Evolutionary conservation across 2,797 vertebrate genomes (phyloP).

Genomic region (Phrynocephalus guinanensis): DNA sequence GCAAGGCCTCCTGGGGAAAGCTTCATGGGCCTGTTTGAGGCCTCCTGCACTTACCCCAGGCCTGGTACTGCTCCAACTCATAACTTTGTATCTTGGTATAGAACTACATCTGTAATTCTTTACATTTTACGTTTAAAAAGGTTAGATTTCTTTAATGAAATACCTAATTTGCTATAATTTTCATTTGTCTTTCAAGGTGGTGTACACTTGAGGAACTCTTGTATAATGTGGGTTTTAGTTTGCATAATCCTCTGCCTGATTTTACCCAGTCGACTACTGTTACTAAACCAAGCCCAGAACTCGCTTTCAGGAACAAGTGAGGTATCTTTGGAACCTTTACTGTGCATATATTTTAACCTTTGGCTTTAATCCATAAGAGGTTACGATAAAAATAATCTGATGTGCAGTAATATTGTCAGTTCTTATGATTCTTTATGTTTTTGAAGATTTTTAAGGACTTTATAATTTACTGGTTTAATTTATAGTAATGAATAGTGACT

Average conservation of each 20-base stretch:
- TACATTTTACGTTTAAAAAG: not conserved
- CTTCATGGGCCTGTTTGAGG: too few species aligned
- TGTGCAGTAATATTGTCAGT: not conserved
- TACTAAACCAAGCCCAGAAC: constrained; percentile 57
- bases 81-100: not conserved
- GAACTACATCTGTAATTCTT: not conserved
- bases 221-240: constrained; percentile 64
- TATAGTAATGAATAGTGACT: not conserved
- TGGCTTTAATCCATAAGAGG: not conserved
- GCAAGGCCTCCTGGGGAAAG: too few species aligned
- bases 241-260: constrained; percentile 58
- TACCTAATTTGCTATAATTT: constrained; percentile 42
- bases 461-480: not conserved
- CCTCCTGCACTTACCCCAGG: too few species aligned
- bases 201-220: constrained; percentile 74
- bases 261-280: constrained; percentile 71
- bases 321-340: constrained; percentile 9
- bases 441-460: not conserved
- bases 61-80: too few species aligned
- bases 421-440: not conserved
- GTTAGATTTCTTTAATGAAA: constrained; percentile 27
- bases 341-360: not conserved
- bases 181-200: constrained; percentile 55
- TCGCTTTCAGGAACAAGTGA: constrained; percentile 33
- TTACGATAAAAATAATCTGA: too few species aligned